Evolutionary conservation across 2,797 vertebrate species (phyloP).

Genomic region (Poeciliopsis gracilis): DNA sequence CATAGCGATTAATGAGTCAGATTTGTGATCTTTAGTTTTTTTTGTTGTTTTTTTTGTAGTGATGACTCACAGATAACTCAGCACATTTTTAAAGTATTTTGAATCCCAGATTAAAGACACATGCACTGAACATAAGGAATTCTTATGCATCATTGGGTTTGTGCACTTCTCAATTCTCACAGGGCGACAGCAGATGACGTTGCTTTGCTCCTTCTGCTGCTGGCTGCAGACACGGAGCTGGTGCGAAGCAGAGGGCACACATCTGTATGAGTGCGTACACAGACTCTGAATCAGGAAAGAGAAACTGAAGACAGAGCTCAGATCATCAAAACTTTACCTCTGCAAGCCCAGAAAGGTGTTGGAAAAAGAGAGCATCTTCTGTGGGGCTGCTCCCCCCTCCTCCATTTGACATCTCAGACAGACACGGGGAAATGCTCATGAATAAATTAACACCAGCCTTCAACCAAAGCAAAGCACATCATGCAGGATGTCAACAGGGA

Average conservation of each 20-base stretch:
- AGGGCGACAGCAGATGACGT: conserved; percentile 44
- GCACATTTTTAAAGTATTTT: conserved; percentile 6
- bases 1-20: background rate
- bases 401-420: conserved; percentile 52
- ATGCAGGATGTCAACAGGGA: conserved; percentile 15
- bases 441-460: conserved; percentile 66
- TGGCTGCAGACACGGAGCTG: conserved; percentile 25
- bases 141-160: conserved; percentile 5
- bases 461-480: conserved; percentile 23
- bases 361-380: background rate
- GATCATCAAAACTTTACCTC: background rate
- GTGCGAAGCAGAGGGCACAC: conserved; percentile 7
- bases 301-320: conserved; percentile 27
- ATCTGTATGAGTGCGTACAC: conserved; percentile 3
- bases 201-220: conserved; percentile 36
- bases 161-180: conserved; percentile 19
- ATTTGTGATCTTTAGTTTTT: background rate
- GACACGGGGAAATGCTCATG: conserved; percentile 50
- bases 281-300: conserved; percentile 18
- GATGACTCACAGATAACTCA: background rate
- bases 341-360: background rate
- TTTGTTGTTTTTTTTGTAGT: background rate
- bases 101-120: conserved; percentile 22
- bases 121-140: conserved; percentile 14
- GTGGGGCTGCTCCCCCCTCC: background rate